These are phyloP conservation scores for Trissolcus japonicus DNA, from an alignment of 2,888 invertebrate species.

Conservation along the genomic window DNA sequence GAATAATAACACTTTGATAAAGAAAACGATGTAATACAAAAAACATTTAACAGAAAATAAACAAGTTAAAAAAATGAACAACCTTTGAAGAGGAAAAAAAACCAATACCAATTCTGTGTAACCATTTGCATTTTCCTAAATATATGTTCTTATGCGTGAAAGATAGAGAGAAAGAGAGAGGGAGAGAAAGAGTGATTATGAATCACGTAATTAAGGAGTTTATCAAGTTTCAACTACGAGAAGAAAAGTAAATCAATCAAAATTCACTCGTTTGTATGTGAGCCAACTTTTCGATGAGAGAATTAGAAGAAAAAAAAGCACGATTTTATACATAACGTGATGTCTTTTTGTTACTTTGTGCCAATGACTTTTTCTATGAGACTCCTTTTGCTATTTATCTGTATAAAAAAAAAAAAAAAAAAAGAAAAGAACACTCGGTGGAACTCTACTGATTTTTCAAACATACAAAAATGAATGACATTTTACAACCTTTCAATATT, in stretches of 20 bases:
- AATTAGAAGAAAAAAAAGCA: conserved; percentile 9
- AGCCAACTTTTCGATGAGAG: conserved; percentile 5
- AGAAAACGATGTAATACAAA: conserved; percentile 32
- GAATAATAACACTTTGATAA: conserved; percentile 49
- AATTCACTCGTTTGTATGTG: conserved; percentile 46
- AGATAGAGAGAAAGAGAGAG: conserved; percentile 19
- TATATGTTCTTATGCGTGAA: conserved; percentile 30
- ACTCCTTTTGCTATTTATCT: conserved; percentile 28
- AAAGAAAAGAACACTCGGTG: not conserved
- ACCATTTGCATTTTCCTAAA: conserved; percentile 35
- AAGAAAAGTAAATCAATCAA: conserved; percentile 15
- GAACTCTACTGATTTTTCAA: conserved; percentile 28
- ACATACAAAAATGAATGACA: conserved; percentile 24
- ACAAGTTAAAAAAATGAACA: conserved; percentile 14
- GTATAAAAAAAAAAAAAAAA: conserved; percentile 2
- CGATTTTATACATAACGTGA: conserved; percentile 47
- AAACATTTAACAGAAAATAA: conserved; percentile 38
- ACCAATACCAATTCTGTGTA: conserved; percentile 32
- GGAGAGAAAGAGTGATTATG: not conserved
- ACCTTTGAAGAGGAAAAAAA: not conserved
- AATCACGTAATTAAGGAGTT: conserved; percentile 3
- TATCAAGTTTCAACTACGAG: conserved; percentile 6
- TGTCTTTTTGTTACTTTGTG: conserved; percentile 50
- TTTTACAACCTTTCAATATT: conserved; percentile 34
- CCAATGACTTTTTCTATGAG: conserved; percentile 45